Conservation (phyloP, 1,140 invertebrate species). For the Aporrectodea caliginosa region DNA sequence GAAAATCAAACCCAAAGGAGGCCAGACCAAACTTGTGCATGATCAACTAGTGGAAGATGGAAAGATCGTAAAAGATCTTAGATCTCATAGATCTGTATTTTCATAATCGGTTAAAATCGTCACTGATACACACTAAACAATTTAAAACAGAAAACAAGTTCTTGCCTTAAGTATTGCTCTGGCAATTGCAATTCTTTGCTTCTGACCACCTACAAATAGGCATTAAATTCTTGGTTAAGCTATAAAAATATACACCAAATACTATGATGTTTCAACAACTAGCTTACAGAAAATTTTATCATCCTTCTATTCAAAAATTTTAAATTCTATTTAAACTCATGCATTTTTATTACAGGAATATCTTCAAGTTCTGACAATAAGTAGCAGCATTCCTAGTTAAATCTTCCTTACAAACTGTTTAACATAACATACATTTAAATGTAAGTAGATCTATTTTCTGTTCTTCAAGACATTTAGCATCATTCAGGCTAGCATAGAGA, state of each 20-base stretch:
- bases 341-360: not conserved
- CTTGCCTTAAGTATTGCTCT: conserved; percentile 55
- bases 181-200: conserved; percentile 61
- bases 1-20: too few relatives aligned
- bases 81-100: too few relatives aligned
- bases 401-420: not conserved
- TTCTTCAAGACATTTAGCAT: too few relatives aligned
- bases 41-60: too few relatives aligned
- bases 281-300: too few relatives aligned
- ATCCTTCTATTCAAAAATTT: not conserved
- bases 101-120: too few relatives aligned
- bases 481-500: too few relatives aligned
- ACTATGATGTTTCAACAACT: not conserved
- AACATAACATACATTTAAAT: not conserved
- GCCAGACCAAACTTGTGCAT: too few relatives aligned
- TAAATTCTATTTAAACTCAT: not conserved
- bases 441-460: not conserved
- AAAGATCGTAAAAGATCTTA: too few relatives aligned
- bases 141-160: too few relatives aligned
- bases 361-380: not conserved
- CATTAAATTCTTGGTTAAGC: too few relatives aligned
- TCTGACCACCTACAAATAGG: conserved; percentile 65
- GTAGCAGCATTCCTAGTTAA: not conserved
- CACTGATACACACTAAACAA: too few relatives aligned
- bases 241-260: not conserved